These are phyloP conservation scores for Nemapogon koenigi DNA, from an alignment of 2,888 invertebrate species.

Conservation along the genomic window DNA sequence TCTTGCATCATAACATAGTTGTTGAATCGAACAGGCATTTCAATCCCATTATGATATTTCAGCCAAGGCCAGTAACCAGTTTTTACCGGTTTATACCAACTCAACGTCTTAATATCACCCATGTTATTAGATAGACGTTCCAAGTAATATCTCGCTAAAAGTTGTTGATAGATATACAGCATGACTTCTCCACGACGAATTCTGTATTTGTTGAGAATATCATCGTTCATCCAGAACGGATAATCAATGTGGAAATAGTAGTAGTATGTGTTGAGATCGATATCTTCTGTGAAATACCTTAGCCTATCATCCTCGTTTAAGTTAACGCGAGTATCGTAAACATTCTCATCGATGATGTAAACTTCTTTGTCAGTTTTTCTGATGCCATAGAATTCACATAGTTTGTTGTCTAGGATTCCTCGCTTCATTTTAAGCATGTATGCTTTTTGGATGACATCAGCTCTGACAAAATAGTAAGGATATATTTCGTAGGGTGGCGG, in stretches of 20 bases:
- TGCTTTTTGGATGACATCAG: conserved; percentile 68
- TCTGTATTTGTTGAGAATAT: conserved; percentile 36
- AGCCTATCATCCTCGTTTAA: conserved; percentile 62
- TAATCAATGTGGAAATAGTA: conserved; percentile 66
- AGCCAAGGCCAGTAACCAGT: conserved; percentile 66
- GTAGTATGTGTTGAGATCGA: conserved; percentile 69
- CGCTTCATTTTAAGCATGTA: conserved; percentile 58
- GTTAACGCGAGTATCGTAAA: conserved; percentile 62
- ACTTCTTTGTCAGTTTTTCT: conserved; percentile 53
- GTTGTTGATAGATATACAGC: conserved; percentile 69
- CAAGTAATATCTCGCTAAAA: conserved; percentile 67
- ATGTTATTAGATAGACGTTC: conserved; percentile 60
- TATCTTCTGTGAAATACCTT: conserved; percentile 71
- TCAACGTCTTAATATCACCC: conserved; percentile 45
- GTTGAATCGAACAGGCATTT: conserved; percentile 56
- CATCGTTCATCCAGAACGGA: conserved; percentile 69
- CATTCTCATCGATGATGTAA: conserved; percentile 70
- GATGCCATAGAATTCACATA: conserved; percentile 59
- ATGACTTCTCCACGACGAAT: conserved; percentile 60
- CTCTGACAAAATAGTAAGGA: conserved; percentile 72
- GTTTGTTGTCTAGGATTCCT: conserved; percentile 47
- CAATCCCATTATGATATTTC: conserved; percentile 59
- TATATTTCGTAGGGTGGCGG: conserved; percentile 67
- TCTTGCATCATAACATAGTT: conserved; percentile 37
- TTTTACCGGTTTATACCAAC: conserved; percentile 45